Evolutionary conservation across 2,888 invertebrate genomes (phyloP).

Genomic region (Lasioglossum oenotherae): DNA sequence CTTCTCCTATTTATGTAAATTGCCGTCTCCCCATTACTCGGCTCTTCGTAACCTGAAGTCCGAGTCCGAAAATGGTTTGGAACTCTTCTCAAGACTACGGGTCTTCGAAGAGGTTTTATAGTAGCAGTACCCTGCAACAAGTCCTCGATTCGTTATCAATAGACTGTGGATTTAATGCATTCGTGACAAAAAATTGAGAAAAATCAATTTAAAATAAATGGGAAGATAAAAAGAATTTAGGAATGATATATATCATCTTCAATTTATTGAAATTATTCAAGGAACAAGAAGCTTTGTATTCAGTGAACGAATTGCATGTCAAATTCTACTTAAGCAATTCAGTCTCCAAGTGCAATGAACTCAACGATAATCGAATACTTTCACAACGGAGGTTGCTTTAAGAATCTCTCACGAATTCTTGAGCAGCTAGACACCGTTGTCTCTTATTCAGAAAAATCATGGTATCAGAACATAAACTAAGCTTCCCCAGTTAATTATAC

Average conservation of each 20-base stretch:
- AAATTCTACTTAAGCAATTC: too few species aligned
- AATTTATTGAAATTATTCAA: too few species aligned
- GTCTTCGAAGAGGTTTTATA: neutral
- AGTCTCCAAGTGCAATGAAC: too few species aligned
- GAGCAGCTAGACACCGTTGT: neutral
- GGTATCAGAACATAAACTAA: neutral
- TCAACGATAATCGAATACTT: too few species aligned
- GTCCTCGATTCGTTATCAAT: too few species aligned
- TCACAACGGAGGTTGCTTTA: neutral
- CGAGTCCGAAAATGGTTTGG: neutral
- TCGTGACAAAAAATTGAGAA: too few species aligned
- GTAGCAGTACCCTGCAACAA: neutral
- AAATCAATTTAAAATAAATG: too few species aligned
- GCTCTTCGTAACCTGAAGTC: neutral
- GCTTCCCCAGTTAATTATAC: neutral
- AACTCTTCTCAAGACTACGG: neutral
- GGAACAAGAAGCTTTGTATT: too few species aligned
- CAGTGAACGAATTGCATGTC: too few species aligned
- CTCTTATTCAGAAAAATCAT: neutral
- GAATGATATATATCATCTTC: too few species aligned
- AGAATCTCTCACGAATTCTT: neutral
- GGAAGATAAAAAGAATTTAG: too few species aligned
- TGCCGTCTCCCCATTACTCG: neutral
- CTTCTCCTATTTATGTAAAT: slow-evolving; percentile 7
- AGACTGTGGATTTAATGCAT: too few species aligned